Conservation (phyloP, 2,888 invertebrate genomes). For the Mesorhabditis spiculigera region DNA sequence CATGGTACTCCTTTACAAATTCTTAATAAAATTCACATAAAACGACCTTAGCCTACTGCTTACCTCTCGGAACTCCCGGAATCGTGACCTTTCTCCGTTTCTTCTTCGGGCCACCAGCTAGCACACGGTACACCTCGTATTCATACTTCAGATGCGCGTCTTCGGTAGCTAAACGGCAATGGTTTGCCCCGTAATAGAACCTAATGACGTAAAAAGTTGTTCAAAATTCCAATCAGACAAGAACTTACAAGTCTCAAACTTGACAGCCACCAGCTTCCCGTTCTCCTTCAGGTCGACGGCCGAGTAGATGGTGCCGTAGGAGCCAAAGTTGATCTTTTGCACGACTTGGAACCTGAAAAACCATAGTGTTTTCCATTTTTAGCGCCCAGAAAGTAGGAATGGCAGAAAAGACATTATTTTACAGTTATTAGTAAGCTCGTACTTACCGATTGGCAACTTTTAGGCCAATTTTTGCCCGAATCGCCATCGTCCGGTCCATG, state of each 20-base stretch:
- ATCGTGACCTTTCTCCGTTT: constrained; percentile 19
- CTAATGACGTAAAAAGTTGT: not conserved
- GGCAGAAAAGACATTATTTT: not conserved
- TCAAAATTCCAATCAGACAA: not conserved
- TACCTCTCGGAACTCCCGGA: constrained; percentile 9
- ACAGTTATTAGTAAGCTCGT: not conserved
- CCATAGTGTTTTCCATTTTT: not conserved
- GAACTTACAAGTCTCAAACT: constrained; percentile 34
- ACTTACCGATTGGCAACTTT: constrained; percentile 29
- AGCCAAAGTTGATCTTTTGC: constrained; percentile 34
- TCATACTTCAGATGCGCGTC: constrained; percentile 39
- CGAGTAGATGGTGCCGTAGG: constrained; percentile 39
- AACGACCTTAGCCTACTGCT: too few relatives aligned
- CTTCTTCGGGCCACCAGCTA: constrained; percentile 21
- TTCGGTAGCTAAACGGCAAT: constrained; percentile 18
- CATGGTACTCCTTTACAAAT: too few relatives aligned
- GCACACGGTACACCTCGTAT: constrained; percentile 28
- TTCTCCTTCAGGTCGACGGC: constrained; percentile 29
- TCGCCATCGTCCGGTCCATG: constrained; percentile 27
- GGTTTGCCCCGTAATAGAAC: not conserved
- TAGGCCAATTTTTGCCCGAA: constrained; percentile 40
- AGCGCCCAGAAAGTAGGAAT: constrained; percentile 3
- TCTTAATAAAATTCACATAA: too few relatives aligned
- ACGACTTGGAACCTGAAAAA: constrained; percentile 31
- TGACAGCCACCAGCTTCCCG: constrained; percentile 36